Percentiles rank a stretch among this genome's conserved stretches.
These are phyloP conservation scores for Geotrupes spiniger DNA, from an alignment of 2,888 invertebrate genomes.

Conservation along the genomic window DNA sequence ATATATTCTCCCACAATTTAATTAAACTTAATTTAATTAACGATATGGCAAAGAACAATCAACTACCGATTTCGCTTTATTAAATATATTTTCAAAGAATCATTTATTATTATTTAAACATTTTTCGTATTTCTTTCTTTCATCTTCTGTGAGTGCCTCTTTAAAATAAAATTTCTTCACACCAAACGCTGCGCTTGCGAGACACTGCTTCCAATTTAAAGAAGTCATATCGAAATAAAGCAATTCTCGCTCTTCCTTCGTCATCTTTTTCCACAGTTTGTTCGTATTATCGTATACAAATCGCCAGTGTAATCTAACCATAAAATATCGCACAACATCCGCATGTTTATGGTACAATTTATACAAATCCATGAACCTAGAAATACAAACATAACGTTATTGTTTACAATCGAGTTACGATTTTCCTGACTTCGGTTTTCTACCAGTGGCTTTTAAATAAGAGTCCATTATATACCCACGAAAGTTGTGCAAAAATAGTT, in stretches of 20 bases:
- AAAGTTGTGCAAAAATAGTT: not conserved
- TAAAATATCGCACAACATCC: not conserved
- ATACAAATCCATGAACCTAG: not conserved
- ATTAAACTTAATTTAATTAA: too few relatives aligned
- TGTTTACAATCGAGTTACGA: too few relatives aligned
- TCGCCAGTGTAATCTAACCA: not conserved
- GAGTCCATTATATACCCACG: not conserved
- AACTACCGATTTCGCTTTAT: too few relatives aligned
- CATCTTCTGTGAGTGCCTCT: not conserved
- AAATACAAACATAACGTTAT: not conserved
- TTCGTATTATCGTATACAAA: slow-evolving; percentile 1
- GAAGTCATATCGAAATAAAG: not conserved
- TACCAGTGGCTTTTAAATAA: not conserved
- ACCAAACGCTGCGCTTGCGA: not conserved
- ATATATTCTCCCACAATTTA: too few relatives aligned
- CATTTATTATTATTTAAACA: not conserved
- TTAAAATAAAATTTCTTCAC: slow-evolving; percentile 1
- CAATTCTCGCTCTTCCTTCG: not conserved
- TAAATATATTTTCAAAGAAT: too few relatives aligned
- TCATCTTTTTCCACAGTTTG: not conserved
- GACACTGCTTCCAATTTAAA: slow-evolving; percentile 3
- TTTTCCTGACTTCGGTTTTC: not conserved
- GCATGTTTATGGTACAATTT: not conserved
- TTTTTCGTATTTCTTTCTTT: too few relatives aligned
- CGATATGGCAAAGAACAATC: too few relatives aligned